These are phyloP conservation scores for Melanotus villosus DNA, from an alignment of 2,888 invertebrate genomes.

Conservation along the genomic window DNA sequence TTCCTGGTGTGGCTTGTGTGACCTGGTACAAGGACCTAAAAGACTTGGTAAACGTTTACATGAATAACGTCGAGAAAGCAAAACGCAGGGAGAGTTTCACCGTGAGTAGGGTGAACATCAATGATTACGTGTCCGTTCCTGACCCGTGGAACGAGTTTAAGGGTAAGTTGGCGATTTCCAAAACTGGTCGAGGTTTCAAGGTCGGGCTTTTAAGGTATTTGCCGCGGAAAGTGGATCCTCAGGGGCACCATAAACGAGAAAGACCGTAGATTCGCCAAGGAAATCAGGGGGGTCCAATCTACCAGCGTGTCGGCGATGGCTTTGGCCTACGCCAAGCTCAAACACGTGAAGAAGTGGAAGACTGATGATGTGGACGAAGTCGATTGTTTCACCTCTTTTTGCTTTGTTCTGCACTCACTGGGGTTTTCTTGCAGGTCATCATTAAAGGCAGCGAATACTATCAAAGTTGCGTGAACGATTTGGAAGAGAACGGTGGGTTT, in stretches of 20 bases:
- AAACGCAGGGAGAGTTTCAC: conserved; percentile 59
- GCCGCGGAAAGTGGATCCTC: conserved; percentile 63
- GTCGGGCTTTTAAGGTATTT: conserved; percentile 46
- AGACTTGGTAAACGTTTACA: conserved; percentile 64
- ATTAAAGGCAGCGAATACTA: conserved; percentile 69
- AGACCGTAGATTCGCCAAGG: conserved; percentile 61
- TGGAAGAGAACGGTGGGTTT: conserved; percentile 57
- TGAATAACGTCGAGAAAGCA: conserved; percentile 62
- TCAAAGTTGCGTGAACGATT: conserved; percentile 59
- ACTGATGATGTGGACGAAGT: conserved; percentile 66
- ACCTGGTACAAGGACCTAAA: conserved; percentile 63
- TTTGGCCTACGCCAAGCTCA: conserved; percentile 62
- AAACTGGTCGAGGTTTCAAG: too few species aligned
- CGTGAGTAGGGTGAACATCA: conserved; percentile 63
- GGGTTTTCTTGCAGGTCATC: too few species aligned
- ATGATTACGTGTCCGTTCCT: conserved; percentile 59
- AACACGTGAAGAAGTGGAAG: conserved; percentile 62
- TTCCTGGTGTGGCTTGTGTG: conserved; percentile 64
- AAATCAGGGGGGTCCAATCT: conserved; percentile 67
- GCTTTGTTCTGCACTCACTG: too few species aligned
- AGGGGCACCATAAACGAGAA: conserved; percentile 63
- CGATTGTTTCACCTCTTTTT: too few species aligned
- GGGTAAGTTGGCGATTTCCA: conserved; percentile 55
- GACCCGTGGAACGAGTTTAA: conserved; percentile 65
- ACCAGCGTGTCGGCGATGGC: conserved; percentile 67